Evolutionary conservation across 2,888 invertebrate genomes (phyloP), one percentile per base, ranked within the genome.

Genomic region (Netelia inedita): DNA sequence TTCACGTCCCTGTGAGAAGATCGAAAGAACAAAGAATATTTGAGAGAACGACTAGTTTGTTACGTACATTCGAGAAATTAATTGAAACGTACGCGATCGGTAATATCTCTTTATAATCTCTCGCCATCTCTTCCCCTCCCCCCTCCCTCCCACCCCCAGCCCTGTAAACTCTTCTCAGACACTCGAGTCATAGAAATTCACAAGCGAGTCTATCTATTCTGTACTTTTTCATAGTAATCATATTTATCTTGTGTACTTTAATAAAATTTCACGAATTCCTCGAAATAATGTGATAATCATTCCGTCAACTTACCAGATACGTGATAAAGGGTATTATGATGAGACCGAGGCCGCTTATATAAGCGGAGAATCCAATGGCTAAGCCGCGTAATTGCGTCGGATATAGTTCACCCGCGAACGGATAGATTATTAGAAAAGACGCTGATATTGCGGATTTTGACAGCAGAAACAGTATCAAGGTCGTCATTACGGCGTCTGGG

Each of bases 261-360:
- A 86, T 86, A 85, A 87, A 78, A 87, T 86, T 35, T 75, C 85
- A 82, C 72, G 82, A 72, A 85, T 82, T 81, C 63, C 82, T 84
- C 79, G 57, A 75, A 53, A 16, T 23, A 53, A 74, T 23, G 41
- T 28, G 41, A 35, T 35, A 35, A 35, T 66, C 19, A 23, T 55
- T 28, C 11, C 11, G 41, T 79, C 57, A 55, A 19, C 95, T 95
- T 95, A 98, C 98, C 95, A 98, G 95, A 94, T 98, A 98, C 75
- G 97, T 98, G 85, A 98, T 96, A 94, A 98, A 98, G 11, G 98
- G 98, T 92, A 98, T 98, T 78, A 98, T 96, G 86, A 98, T 97
- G 65, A 98, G 95, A 55, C 98, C 98, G 86, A 98, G 94, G 74
- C 98, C 98, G 73, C 97, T 98, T 88, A 98, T 97, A 92, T 98